Base-by-base conservation (phyloP, 2,113 vertebrate species). In the Rhodinocichla rosea region DNA sequence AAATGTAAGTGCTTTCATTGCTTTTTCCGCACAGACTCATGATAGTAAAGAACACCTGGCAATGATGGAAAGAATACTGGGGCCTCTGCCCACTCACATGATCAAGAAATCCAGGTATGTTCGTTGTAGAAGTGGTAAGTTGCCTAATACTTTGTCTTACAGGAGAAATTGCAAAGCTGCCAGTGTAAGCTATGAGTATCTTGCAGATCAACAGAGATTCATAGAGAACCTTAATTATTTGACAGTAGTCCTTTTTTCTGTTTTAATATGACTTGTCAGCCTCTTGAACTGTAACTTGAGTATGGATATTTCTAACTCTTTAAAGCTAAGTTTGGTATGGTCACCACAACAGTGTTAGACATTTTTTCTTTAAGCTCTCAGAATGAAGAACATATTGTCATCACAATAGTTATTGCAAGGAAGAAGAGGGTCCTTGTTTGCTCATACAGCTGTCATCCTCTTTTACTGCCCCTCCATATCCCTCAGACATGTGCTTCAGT, bases 11-110 rank as follows among this genome's bases (percentile, higher is more conserved):
- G 27, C 5, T 15, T 83, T 87, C 13, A 12, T 35, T 89, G 64
- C 35, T 92, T 78, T 80, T 76, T 91, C 17, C 83, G 20, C 96
- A 90, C 93, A 99, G 99, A 99, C 99, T 8, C 99, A 99, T 75
- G 99, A 99, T 93, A 99, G 99, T 94, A 99, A 99, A 95, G 99
- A 99, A 83, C 99, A 99, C 85, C 96, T 99, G n/a, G 99, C 99
- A 67, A 99, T 99, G 99, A 99, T 99, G 99, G 99, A 99, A 93
- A 98, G 99, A 90, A 99, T 99, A 74, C 94, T 99, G 45, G 99
- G 99, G 47, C 99, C 99, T 62, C 98, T 99, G 84, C 99, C 99
- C 39, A 18, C 97, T 73, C 97, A 99, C 78, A 99, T 99, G 94
- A 98, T 99, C 92, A 98, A 99, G 97, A 99, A 99, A 98, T 99